Conservation (phyloP, 2,113 vertebrate genomes). For the Charina bottae region DNA sequence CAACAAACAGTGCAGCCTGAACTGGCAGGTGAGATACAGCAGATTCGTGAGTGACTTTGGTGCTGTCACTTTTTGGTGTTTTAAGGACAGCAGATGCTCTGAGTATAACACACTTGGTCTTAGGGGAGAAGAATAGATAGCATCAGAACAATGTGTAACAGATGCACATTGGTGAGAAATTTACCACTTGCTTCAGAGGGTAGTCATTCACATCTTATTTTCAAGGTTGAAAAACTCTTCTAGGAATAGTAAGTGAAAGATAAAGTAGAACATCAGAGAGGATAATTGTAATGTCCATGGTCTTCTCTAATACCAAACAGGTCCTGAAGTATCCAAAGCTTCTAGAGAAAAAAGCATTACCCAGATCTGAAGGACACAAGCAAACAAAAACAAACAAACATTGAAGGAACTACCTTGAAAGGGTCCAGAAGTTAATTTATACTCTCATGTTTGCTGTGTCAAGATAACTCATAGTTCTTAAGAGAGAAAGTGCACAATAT, state of each 20-base stretch:
- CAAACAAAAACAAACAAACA: too few relatives aligned
- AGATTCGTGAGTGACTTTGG: slow-evolving; percentile 27
- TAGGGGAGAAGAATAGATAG: slow-evolving; percentile 11
- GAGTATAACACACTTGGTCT: not conserved
- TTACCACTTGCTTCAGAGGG: slow-evolving; percentile 31
- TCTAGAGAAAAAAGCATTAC: slow-evolving; percentile 22
- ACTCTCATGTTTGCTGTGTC: too few relatives aligned
- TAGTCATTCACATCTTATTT: slow-evolving; percentile 40
- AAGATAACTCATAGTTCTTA: too few relatives aligned
- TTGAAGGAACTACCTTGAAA: too few relatives aligned
- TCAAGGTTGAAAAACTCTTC: not conserved
- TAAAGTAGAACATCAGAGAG: slow-evolving; percentile 1
- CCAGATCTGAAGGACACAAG: too few relatives aligned
- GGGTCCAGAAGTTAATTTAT: too few relatives aligned
- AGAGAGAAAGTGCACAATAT: too few relatives aligned
- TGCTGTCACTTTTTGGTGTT: not conserved
- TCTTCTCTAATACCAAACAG: not conserved
- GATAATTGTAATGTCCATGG: not conserved
- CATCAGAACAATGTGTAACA: not conserved
- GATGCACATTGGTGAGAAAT: slow-evolving; percentile 11
- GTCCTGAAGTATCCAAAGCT: not conserved
- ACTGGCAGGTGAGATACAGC: not conserved
- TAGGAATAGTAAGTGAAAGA: not conserved
- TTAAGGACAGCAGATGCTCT: slow-evolving; percentile 17
- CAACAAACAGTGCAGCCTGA: not conserved